Evolutionary conservation across 2,113 vertebrate species (phyloP).

Genomic region (Neodon shergylaensis): DNA sequence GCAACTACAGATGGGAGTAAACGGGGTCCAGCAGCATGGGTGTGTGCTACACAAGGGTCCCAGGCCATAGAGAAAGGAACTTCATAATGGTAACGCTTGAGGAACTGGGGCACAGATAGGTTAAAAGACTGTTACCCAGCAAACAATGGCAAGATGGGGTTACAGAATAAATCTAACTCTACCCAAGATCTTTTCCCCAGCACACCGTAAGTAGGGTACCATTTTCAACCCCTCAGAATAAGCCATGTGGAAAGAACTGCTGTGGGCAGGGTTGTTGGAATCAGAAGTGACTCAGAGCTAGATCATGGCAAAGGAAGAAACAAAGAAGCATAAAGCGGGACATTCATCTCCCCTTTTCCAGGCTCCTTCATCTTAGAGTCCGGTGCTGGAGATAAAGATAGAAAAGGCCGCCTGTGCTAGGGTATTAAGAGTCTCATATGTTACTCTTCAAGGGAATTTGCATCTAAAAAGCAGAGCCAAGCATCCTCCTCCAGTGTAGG

Average conservation of each 20-base stretch:
- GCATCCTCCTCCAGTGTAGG: not conserved
- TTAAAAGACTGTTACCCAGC: not conserved
- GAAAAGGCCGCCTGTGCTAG: not conserved
- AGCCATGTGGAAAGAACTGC: not conserved
- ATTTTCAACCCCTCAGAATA: conserved; percentile 31
- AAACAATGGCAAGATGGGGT: not conserved
- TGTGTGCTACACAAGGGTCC: not conserved
- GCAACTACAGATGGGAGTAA: not conserved
- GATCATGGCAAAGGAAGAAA: not conserved
- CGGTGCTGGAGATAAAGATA: not conserved
- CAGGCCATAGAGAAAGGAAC: not conserved
- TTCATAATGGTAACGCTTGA: not conserved
- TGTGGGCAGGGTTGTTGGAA: not conserved
- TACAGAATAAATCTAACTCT: not conserved
- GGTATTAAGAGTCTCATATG: not conserved
- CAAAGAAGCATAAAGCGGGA: not conserved
- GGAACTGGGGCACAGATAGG: not conserved
- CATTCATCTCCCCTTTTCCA: not conserved
- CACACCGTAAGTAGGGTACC: not conserved
- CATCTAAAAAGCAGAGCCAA: conserved; percentile 42
- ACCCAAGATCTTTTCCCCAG: not conserved
- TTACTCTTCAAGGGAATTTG: not conserved
- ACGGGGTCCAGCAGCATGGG: not conserved
- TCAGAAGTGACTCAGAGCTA: conserved; percentile 17
- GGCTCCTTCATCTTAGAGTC: not conserved